Conservation (phyloP, 2,797 vertebrate species). For the Pogoniulus pusillus region DNA sequence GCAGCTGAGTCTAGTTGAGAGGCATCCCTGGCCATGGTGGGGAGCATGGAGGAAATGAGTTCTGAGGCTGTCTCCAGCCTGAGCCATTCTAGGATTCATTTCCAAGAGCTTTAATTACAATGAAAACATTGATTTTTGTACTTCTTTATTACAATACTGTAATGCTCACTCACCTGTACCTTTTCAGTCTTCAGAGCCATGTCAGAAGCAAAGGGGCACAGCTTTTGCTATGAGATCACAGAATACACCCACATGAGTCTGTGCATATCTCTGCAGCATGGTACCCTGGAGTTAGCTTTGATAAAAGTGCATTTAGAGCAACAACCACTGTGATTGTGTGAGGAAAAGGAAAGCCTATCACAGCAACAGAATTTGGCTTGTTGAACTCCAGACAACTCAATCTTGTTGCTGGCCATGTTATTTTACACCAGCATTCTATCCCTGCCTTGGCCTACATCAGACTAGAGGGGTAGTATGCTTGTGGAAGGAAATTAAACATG, state of each 20-base stretch:
- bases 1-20: too few species aligned
- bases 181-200: neutral
- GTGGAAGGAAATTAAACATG: neutral
- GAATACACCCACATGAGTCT: neutral
- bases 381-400: neutral
- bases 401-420: neutral
- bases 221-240: neutral
- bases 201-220: neutral
- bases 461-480: neutral
- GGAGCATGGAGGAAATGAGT: too few species aligned
- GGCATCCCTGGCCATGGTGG: too few species aligned
- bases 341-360: neutral
- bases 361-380: neutral
- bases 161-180: neutral
- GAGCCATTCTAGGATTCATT: neutral
- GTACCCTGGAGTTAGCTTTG: neutral
- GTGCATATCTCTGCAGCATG: neutral
- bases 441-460: neutral
- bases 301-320: neutral
- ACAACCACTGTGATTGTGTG: neutral
- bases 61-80: too few species aligned
- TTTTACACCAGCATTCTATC: neutral
- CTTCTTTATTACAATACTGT: neutral
- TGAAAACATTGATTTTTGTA: neutral
- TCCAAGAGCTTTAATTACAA: neutral